Evolutionary conservation across 2,113 vertebrate genomes (phyloP), one percentile per base, ranked within the genome.

Genomic region (Perca schrenkii): DNA sequence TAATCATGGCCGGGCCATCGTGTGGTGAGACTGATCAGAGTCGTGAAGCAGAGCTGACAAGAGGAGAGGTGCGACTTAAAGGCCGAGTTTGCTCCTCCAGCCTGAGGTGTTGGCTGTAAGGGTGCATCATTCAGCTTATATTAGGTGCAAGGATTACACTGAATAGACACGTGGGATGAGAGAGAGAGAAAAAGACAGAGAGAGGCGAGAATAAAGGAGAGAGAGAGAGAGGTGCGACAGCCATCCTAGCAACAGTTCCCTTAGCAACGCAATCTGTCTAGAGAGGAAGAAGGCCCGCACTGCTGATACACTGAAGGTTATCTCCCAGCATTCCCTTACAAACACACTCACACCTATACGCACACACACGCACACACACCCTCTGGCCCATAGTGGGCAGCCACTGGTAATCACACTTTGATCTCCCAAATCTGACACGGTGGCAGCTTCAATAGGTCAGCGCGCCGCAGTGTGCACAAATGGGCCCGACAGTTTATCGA

Each of bases 191-290:
- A 78, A 8, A 80, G 66, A 75, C 2, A 86, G 79, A 83, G 67
- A 54, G 72, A 74, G 65, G 34, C 19, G 21, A 49, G 74, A 54
- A 78, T 34, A 74, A 74, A 86, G 69, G 66, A 17, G 57, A 62
- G 31, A 25, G 71, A 86, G 83, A 87, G 83, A 89, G 80, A 86
- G 74, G 76, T 40, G 80, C 74, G 61, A 89, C 86, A 86, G 90
- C 91, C 85, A 76, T 93, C 92, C 93, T 94, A 93, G 93, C 91
- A 93, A 93, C 93, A 67, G 95, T 95, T 96, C 72, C 95, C 94
- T 78, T 94, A 93, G 93, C 91, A 95, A 95, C 95, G 0, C 90
- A 89, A 92, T 93, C 90, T 92, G 90, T 93, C 92, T 91, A 77
- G 87, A 90, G 89, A 92, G 90, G 86, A 86, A 77, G 74, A 31